Conservation (phyloP, 1,140 invertebrate genomes). For the Atta cephalotes region DNA sequence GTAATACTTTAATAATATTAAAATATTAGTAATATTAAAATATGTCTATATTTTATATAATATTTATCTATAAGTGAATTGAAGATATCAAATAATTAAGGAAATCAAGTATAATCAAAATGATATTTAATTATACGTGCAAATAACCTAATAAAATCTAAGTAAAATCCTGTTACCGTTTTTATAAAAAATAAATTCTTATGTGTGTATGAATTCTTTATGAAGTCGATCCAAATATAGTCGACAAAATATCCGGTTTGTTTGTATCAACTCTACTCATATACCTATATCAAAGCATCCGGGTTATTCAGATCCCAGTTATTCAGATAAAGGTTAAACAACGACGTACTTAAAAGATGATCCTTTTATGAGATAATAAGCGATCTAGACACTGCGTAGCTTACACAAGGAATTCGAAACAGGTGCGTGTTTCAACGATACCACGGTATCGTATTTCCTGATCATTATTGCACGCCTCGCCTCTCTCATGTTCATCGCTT, state of each 20-base stretch:
- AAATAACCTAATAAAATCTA: too few relatives aligned
- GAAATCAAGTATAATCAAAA: slow-evolving; percentile 11
- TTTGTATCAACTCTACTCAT: neutral
- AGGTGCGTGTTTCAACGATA: slow-evolving; percentile 40
- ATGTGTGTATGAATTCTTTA: neutral
- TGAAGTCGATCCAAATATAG: neutral
- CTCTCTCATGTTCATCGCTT: slow-evolving; percentile 66
- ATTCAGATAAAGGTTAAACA: slow-evolving; percentile 32
- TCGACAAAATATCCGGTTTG: neutral
- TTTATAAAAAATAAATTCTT: neutral
- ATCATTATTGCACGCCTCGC: slow-evolving; percentile 67
- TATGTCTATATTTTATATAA: neutral
- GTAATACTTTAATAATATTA: neutral
- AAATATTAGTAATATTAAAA: neutral
- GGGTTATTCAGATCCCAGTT: neutral
- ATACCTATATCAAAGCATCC: neutral
- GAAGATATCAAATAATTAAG: neutral
- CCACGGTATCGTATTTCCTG: slow-evolving; percentile 62
- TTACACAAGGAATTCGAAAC: slow-evolving; percentile 40
- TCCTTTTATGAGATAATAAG: slow-evolving; percentile 55
- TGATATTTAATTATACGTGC: neutral
- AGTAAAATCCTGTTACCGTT: neutral
- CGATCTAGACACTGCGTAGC: neutral
- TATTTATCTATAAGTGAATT: neutral
- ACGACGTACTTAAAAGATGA: slow-evolving; percentile 35